Base-by-base conservation (phyloP, 2,113 vertebrate genomes). In the Thinocorus orbignyianus region DNA sequence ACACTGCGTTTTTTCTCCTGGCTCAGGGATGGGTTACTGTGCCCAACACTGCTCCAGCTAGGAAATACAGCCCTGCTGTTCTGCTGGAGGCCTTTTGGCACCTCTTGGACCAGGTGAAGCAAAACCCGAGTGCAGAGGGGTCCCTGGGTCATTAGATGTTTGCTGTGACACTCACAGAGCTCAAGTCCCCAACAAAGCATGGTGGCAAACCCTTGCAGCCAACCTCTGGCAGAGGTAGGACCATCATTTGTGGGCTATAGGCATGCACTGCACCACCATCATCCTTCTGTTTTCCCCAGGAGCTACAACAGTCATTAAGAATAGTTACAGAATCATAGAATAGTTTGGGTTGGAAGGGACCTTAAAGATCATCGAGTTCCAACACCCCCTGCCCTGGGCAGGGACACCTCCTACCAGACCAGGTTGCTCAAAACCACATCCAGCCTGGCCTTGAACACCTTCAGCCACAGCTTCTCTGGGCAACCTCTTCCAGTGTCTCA, bases 111-210 rank as follows among this genome's bases (percentile, higher is more conserved):
- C 41, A n/a, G 25, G 35, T 2, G 1, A 55, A 69, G 69, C 69
- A 55, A 74, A 33, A 44, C 37, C 46, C 2, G 28, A 73, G 41
- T 1, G 10, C 31, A 1, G 46, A 31, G 3, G 28, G 23, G 48
- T 30, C 52, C 31, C 0, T 46, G 4, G 4, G 37, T 19, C 5
- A 0, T 35, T 28, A 39, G n/a, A 2, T 0, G 0, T 8, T 5
- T 70, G 86, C 55, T 60, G 39, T 60, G 22, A 25, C 18, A 39
- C 30, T 39, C 3, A 30, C n/a, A 72, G 31, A 42, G n/a, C 42
- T 76, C 30, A 13, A 54, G 30, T 35, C n/a, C 42, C 12, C 17
- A 5, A 72, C 81, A 94, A 84, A 92, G 90, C 95, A 91, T 74
- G 69, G 93, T 86, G 28, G 37, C 15, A 10, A 44, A 41, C 10